Evolutionary conservation across 2,797 vertebrate species (phyloP).

Genomic region (Myotis vivesi): DNA sequence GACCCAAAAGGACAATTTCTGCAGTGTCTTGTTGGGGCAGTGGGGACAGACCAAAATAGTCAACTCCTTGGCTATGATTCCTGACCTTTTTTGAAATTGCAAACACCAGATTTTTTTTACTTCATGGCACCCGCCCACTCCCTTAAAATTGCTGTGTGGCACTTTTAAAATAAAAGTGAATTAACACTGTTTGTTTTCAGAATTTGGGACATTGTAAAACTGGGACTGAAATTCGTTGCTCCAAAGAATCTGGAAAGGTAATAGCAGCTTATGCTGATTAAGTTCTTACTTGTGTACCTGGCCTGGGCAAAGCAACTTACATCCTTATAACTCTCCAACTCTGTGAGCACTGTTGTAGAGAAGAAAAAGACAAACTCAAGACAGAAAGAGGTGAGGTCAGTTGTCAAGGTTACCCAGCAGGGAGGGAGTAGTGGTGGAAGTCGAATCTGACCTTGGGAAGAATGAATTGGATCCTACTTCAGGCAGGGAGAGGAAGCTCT

Average conservation of each 20-base stretch:
- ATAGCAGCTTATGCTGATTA: background rate
- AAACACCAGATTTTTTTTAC: conserved; percentile 47
- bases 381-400: background rate
- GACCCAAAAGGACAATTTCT: background rate
- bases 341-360: background rate
- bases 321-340: background rate
- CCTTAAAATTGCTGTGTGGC: conserved; percentile 56
- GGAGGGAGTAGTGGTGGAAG: background rate
- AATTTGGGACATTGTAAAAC: conserved; percentile 61
- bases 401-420: background rate
- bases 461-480: background rate
- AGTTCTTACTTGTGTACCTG: background rate
- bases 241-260: background rate
- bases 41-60: conserved; percentile 6
- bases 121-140: conserved; percentile 40
- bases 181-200: conserved; percentile 66
- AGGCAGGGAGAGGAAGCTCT: background rate
- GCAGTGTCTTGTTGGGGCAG: background rate
- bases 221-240: conserved; percentile 32
- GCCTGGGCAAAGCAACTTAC: background rate
- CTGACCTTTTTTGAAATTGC: conserved; percentile 30
- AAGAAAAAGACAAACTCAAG: background rate
- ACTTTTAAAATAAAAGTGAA: conserved; percentile 72
- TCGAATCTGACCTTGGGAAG: background rate
- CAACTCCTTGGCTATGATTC: background rate